Evolutionary conservation across 2,797 vertebrate species (phyloP).

Genomic region (Clarias fuscus): DNA sequence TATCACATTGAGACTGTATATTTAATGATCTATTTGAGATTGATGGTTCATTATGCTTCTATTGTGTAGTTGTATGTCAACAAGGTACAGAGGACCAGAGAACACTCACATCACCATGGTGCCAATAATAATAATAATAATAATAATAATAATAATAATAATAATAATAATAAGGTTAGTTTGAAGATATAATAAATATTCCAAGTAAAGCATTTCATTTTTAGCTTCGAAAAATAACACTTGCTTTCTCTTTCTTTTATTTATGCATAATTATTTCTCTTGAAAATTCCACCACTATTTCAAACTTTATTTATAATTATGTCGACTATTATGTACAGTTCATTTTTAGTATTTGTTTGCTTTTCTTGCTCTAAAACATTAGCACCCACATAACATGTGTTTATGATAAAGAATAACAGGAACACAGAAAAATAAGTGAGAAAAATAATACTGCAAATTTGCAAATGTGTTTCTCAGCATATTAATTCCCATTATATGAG

Average conservation of each 20-base stretch:
- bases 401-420: conserved; percentile 16
- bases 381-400: background rate
- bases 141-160: too few relatives aligned
- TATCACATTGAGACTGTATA: too few relatives aligned
- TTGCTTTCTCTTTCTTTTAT: background rate
- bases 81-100: too few relatives aligned
- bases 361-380: background rate
- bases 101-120: too few relatives aligned
- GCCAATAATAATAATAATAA: too few relatives aligned
- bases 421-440: background rate
- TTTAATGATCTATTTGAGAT: too few relatives aligned
- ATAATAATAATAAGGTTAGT: too few relatives aligned
- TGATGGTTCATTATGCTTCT: too few relatives aligned
- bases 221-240: background rate
- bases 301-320: background rate
- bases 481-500: background rate
- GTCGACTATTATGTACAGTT: background rate
- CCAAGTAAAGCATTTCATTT: background rate
- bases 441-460: background rate
- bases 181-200: background rate
- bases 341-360: background rate
- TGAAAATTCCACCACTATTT: background rate
- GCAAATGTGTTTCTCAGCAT: conserved; percentile 16
- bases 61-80: too few relatives aligned
- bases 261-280: background rate